A percentile compares a stretch with the other conserved stretches of the same genome.
Conservation (phyloP, 1,140 invertebrate genomes). For the Cyclina sinensis region DNA sequence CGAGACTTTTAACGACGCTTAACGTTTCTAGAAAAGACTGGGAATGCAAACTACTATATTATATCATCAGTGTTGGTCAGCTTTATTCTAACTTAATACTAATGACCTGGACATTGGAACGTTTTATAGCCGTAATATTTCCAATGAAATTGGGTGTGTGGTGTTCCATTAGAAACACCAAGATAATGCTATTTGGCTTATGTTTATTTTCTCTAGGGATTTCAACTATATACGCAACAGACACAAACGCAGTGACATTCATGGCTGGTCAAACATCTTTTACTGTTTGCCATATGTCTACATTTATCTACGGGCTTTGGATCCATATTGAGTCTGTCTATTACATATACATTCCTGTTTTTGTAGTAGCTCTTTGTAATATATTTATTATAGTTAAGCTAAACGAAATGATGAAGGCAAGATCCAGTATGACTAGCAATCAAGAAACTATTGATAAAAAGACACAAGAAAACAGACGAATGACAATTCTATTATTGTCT, state of each 20-base stretch:
- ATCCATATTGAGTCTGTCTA: not conserved
- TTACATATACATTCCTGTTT: not conserved
- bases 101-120: slow-evolving; percentile 12
- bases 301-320: not conserved
- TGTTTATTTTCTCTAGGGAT: not conserved
- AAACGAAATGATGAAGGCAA: not conserved
- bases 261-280: not conserved
- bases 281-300: not conserved
- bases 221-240: not conserved
- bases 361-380: not conserved
- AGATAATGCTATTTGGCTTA: not conserved
- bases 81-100: slow-evolving; percentile 4
- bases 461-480: not conserved
- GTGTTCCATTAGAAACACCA: slow-evolving; percentile 12
- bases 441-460: slow-evolving; percentile 19
- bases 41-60: not conserved
- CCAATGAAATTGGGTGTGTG: not conserved
- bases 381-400: not conserved
- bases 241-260: not conserved
- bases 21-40: no score
- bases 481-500: not conserved
- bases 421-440: not conserved
- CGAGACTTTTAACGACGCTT: not conserved
- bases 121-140: slow-evolving; percentile 13
- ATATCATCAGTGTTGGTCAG: not conserved